These are phyloP conservation scores for Zaprionus bogoriensis DNA, from an alignment of 2,888 invertebrate species.

Conservation along the genomic window DNA sequence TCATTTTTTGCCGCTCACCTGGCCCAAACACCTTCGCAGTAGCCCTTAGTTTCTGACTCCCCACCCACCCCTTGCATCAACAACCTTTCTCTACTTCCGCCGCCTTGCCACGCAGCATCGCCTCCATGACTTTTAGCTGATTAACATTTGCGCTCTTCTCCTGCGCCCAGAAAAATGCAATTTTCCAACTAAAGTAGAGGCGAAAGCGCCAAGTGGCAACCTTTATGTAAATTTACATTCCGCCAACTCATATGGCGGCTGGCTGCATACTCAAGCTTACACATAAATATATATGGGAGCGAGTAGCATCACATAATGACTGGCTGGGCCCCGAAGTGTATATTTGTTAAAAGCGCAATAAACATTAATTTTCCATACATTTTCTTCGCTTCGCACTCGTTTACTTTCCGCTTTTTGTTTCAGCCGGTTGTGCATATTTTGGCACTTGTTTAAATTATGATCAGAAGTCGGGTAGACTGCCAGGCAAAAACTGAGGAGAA, in stretches of 20 bases:
- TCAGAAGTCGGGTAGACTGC: constrained; percentile 4
- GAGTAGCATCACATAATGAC: constrained; percentile 1
- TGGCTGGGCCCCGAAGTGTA: constrained; percentile 44
- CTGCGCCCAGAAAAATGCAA: constrained; percentile 60
- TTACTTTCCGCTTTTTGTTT: constrained; percentile 27
- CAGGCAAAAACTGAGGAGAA: background rate
- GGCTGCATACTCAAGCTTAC: constrained; percentile 5
- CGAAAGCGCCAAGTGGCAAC: constrained; percentile 55
- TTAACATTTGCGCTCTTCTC: constrained; percentile 74
- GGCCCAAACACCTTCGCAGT: constrained; percentile 26
- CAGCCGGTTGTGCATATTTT: constrained; percentile 41
- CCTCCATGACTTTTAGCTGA: constrained; percentile 75
- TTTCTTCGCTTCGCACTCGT: constrained; percentile 20
- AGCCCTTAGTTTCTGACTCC: background rate
- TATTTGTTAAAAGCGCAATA: constrained; percentile 74
- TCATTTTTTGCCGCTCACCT: constrained; percentile 38
- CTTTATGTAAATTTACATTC: constrained; percentile 68
- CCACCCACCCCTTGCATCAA: background rate
- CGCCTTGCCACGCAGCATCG: constrained; percentile 14
- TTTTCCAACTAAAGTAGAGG: constrained; percentile 53
- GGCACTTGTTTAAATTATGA: constrained; percentile 52
- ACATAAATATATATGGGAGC: constrained; percentile 11
- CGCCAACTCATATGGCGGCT: constrained; percentile 31
- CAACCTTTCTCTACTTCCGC: background rate
- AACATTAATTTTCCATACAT: constrained; percentile 73